phyloP scores from a whole-genome alignment of 2,113 vertebrate species.

The Salvelinus namaycush region DNA sequence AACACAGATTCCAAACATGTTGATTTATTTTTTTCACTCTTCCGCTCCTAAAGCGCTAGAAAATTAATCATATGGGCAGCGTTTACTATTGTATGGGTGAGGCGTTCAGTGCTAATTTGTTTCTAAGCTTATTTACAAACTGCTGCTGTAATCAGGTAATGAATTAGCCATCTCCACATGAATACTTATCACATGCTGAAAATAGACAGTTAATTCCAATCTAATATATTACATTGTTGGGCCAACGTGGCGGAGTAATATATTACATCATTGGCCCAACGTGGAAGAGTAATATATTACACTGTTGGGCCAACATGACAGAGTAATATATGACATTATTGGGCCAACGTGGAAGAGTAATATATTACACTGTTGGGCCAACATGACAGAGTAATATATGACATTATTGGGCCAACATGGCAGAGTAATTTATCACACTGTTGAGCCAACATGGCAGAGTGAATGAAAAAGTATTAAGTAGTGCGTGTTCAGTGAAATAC shows the following conservation, averaged over 20 bases:
- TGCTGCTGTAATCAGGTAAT: constrained; percentile 5
- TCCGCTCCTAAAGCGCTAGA: not conserved
- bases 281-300: constrained; percentile 23
- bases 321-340: constrained; percentile 6
- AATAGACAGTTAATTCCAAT: constrained; percentile 24
- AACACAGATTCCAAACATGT: constrained; percentile 9
- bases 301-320: constrained; percentile 8
- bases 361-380: constrained; percentile 17
- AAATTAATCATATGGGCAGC: constrained; percentile 1
- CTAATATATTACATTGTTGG: constrained; percentile 13
- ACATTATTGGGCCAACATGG: constrained; percentile 9
- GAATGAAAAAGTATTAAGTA: constrained; percentile 4
- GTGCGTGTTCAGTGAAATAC: constrained; percentile 9
- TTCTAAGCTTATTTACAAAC: constrained; percentile 31
- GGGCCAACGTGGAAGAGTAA: constrained; percentile 11
- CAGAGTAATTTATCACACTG: constrained; percentile 21
- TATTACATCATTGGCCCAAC: not conserved
- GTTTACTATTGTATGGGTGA: not conserved
- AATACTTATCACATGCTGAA: not conserved
- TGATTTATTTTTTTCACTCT: not conserved
- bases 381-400: constrained; percentile 17
- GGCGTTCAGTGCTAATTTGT: constrained; percentile 8
- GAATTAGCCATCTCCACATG: constrained; percentile 21
- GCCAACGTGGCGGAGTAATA: constrained; percentile 16
- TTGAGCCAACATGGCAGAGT: constrained; percentile 11